Conservation (phyloP, 2,113 vertebrate species). For the Shinisaurus crocodilurus region DNA sequence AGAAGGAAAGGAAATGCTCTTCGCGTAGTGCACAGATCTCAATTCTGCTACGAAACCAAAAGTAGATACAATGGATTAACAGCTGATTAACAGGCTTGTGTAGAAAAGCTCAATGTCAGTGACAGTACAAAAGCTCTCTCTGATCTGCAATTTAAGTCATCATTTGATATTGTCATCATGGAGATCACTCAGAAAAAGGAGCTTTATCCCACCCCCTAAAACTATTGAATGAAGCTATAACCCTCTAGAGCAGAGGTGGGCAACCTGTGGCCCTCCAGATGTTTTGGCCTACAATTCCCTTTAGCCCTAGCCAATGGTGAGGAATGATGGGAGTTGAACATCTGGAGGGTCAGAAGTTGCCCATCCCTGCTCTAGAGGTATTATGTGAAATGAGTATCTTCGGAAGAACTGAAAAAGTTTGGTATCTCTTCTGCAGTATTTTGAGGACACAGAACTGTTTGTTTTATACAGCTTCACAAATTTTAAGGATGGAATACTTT, state of each 20-base stretch:
- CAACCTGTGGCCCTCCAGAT: neutral
- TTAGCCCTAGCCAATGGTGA: neutral
- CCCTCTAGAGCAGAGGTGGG: neutral
- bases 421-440: neutral
- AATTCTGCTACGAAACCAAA: no score
- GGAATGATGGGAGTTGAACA: neutral
- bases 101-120: neutral
- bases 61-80: no score
- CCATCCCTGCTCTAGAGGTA: no score
- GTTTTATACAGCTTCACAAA: neutral
- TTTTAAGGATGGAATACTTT: conserved; percentile 43
- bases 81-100: no score
- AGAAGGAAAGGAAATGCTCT: no score
- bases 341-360: neutral
- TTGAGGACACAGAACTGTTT: neutral
- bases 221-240: neutral
- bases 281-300: neutral
- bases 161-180: neutral
- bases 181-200: neutral
- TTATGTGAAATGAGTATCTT: neutral
- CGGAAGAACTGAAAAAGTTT: neutral
- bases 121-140: neutral
- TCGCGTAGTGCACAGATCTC: no score
- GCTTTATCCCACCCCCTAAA: no score
- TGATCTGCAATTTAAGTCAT: neutral